Evolutionary conservation across 2,888 invertebrate species (phyloP), one percentile per base, ranked within the genome.

Genomic region (Drosophila picticornis): DNA sequence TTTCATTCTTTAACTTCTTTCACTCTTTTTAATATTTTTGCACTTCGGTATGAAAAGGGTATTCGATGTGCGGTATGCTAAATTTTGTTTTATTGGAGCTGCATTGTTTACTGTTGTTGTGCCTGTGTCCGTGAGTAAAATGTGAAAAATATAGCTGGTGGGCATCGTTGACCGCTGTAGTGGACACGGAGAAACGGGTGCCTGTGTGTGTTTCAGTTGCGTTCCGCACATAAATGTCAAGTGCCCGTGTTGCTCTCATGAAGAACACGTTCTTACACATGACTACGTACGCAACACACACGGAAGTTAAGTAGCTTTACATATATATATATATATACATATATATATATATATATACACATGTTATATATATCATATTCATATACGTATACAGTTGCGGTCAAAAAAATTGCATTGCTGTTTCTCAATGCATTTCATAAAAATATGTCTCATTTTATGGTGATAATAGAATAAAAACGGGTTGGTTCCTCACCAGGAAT

Each of bases 201-300:
- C 4, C 34, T 52, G 57, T 52, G 52, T 50, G 11, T 56, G 66
- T 68, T 77, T 81, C 65, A 67, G 84, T 72, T 78, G 82, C 82
- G 84, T 75, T 79, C 81, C 73, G 81, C 81, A 86, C 83, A 86
- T 88, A 86, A 86, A 86, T 87, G 86, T 87, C 84, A 86, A 86
- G 88, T 86, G 83, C 81, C 81, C 74, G 82, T 84, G 88, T 75
- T 85, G 85, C 76, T 73, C 79, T 77, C 77, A 77, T 81, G 81
- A 74, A 74, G 66, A 74, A 75, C 63, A 67, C 61, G 75, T 72
- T 63, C 71, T 68, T 69, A 70, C 77, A 80, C 64, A 75, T 66
- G 67, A 62, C 80, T 72, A 75, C 80, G 63, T 78, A 80, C 84
- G 67, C 76, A 69, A 73, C 63, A 74, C 62, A 73, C 52, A 62